These are phyloP conservation scores for Ceratosolen fusciceps DNA, from an alignment of 1,140 invertebrate genomes.

Conservation along the genomic window DNA sequence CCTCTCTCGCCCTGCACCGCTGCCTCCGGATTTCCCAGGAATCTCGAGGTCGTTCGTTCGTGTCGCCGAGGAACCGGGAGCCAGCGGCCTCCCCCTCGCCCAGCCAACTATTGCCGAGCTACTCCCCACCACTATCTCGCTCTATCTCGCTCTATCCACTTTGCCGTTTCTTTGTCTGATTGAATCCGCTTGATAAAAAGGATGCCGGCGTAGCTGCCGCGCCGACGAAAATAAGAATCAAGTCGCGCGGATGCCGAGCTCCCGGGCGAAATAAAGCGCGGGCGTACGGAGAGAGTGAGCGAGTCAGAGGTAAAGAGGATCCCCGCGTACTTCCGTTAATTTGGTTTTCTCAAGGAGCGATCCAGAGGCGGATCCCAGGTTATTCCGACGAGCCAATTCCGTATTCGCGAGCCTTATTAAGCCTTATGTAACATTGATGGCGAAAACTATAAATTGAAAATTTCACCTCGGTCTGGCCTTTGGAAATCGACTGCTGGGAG, in stretches of 20 bases:
- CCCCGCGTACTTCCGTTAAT: conserved; percentile 11
- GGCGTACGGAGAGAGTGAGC: no score
- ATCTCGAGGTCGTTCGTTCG: conserved; percentile 30
- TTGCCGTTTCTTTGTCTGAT: conserved; percentile 47
- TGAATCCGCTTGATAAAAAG: conserved; percentile 50
- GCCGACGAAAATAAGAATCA: conserved; percentile 27
- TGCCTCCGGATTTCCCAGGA: conserved; percentile 31
- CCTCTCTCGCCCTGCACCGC: conserved; percentile 20
- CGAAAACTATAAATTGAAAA: neutral
- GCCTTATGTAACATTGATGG: neutral
- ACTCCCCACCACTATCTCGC: neutral
- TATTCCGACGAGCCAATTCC: neutral
- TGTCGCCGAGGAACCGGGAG: neutral
- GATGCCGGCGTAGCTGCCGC: neutral
- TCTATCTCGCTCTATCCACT: no score
- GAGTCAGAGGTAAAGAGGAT: neutral
- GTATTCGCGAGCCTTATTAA: neutral
- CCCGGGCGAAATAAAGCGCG: conserved; percentile 25
- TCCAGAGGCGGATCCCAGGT: neutral
- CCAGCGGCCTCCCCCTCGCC: neutral
- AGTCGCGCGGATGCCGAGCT: conserved; percentile 18
- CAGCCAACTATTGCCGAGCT: no score
- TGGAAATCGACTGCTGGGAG: neutral
- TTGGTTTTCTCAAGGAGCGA: neutral
- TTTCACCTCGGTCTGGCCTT: neutral